phyloP scores from a whole-genome alignment of 2,797 vertebrate genomes.

The Setipinna tenuifilis region DNA sequence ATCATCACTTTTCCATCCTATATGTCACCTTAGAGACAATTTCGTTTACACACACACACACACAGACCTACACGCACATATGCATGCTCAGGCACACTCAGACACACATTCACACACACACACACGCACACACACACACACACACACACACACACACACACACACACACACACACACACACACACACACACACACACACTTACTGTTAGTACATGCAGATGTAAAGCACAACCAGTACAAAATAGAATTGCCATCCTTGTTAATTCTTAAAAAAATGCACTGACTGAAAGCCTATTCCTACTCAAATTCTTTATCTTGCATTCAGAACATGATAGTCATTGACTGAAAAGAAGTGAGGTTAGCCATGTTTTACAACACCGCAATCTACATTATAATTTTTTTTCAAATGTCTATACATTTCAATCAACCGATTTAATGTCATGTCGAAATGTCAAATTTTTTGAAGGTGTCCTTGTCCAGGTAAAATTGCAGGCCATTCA shows the following conservation, averaged over 20 bases:
- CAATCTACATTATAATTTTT: neutral
- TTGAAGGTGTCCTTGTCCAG: neutral
- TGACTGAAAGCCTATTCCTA: neutral
- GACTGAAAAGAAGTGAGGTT: neutral
- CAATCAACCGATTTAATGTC: neutral
- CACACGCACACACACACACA: too few species aligned
- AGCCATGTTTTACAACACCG: neutral
- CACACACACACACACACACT: too few species aligned
- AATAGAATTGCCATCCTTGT: neutral
- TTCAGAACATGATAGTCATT: neutral
- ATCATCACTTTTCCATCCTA: too few species aligned
- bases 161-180: too few species aligned
- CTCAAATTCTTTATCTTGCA: neutral
- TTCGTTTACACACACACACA: neutral
- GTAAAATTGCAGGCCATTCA: neutral
- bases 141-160: too few species aligned
- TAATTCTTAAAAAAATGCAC: neutral
- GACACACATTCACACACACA: neutral
- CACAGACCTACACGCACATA: neutral
- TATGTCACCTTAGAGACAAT: too few species aligned
- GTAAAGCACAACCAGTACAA: too few species aligned
- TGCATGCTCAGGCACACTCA: neutral
- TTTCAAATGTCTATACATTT: neutral
- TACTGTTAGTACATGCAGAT: too few species aligned
- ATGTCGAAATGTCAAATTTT: conserved; percentile 8